These are phyloP conservation scores for Coturnix japonica DNA, from an alignment of 2,113 vertebrate species.

Conservation along the genomic window DNA sequence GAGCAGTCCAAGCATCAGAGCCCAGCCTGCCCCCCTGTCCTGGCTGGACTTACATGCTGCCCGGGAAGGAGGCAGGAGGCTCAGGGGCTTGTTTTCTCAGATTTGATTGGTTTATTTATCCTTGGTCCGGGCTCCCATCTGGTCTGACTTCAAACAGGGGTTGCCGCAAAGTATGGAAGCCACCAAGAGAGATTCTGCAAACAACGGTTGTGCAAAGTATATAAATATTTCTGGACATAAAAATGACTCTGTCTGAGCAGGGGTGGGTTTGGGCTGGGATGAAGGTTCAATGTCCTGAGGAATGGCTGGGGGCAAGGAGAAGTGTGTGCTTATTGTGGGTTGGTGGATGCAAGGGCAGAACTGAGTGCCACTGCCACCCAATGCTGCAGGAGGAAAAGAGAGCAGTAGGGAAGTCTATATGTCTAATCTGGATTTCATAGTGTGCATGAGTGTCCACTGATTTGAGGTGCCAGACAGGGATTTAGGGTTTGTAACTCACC, in stretches of 20 bases:
- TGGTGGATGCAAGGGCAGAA: constrained; percentile 46
- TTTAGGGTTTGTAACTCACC: background rate
- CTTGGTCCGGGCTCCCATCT: constrained; percentile 76
- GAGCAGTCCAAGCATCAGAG: constrained; percentile 59
- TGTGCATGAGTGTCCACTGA: background rate
- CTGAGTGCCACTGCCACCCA: background rate
- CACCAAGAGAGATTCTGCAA: constrained; percentile 72
- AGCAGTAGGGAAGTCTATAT: constrained; percentile 37
- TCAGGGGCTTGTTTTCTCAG: constrained; percentile 87
- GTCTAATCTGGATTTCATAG: background rate
- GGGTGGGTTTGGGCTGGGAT: background rate
- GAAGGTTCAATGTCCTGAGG: constrained; percentile 15
- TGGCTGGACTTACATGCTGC: constrained; percentile 24
- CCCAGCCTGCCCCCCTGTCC: constrained; percentile 44
- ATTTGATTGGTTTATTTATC: constrained; percentile 90
- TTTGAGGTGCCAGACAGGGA: background rate
- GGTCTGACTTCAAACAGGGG: constrained; percentile 79
- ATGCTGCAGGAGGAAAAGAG: background rate
- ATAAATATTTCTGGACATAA: constrained; percentile 72
- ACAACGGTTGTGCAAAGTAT: constrained; percentile 61
- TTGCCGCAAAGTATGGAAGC: constrained; percentile 48
- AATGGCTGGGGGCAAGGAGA: background rate
- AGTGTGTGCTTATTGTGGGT: constrained; percentile 1
- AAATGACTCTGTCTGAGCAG: constrained; percentile 45
- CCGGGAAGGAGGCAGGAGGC: constrained; percentile 73